These are phyloP conservation scores for Sitta carolinensis DNA, from an alignment of 2,797 vertebrate genomes.

Conservation along the genomic window DNA sequence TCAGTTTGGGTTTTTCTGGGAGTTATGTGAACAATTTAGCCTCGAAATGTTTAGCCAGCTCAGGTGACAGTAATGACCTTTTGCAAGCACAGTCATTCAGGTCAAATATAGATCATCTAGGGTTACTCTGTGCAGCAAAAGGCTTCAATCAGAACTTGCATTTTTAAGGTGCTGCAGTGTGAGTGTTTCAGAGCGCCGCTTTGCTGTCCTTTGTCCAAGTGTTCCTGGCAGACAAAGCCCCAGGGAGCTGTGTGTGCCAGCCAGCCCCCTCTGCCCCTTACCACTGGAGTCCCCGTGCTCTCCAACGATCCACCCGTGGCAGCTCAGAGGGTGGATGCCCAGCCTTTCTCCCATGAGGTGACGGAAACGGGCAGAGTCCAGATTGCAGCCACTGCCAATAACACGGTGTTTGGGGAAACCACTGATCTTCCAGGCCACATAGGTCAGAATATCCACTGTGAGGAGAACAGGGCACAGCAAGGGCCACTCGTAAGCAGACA, in stretches of 20 bases:
- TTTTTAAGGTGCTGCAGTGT: background rate
- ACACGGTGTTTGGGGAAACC: constrained; percentile 94
- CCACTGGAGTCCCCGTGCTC: constrained; percentile 98
- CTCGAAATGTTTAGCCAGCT: constrained; percentile 7
- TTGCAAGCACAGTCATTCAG: constrained; percentile 27
- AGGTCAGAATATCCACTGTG: constrained; percentile 95
- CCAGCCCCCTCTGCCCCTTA: constrained; percentile 63
- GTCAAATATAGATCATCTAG: constrained; percentile 67
- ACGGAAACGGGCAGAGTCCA: constrained; percentile 96
- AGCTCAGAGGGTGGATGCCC: constrained; percentile 89
- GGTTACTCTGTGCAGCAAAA: constrained; percentile 34
- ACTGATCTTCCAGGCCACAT: constrained; percentile 97
- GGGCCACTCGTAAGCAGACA: background rate
- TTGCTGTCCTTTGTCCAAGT: background rate
- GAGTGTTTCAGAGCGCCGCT: background rate
- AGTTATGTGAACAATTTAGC: constrained; percentile 19
- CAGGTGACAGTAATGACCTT: constrained; percentile 63
- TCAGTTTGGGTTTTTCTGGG: background rate
- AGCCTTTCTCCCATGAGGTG: constrained; percentile 93
- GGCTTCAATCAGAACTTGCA: background rate
- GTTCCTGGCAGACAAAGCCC: background rate
- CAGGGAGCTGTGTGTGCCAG: background rate
- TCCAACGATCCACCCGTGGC: constrained; percentile 93
- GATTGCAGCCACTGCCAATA: constrained; percentile 94
- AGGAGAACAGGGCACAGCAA: background rate